Base-by-base conservation (phyloP, 2,113 vertebrate species). In the Pygoscelis adeliae region DNA sequence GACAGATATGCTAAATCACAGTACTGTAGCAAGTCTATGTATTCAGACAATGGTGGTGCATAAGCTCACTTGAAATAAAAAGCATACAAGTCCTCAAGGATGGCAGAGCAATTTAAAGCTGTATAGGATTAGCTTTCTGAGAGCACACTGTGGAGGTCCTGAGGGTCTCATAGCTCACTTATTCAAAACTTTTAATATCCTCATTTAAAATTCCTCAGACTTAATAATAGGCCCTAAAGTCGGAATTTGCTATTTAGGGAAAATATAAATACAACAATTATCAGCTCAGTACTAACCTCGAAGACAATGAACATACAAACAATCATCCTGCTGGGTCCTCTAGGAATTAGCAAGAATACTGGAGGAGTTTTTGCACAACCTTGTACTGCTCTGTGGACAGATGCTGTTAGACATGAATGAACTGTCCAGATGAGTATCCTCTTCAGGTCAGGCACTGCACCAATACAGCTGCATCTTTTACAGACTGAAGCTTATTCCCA, bases 191-290 rank as follows among this genome's bases (percentile, higher is more conserved):
- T 96, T 72, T 92, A 96, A 96, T 87, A 80, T 52, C 85, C 79
- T 97, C 59, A 93, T 97, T 98, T 96, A 85, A 94, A 96, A 94
- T 97, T 96, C 46, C 22, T 78, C 85, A 91, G 40, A 91, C 26
- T 87, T 92, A 97, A 91, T 96, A 97, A 70, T 74, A 90, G 74
- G 32, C 59, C 40, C 58, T 93, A 63, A 83, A 70, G 65, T 88
- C 52, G 63, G 34, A 81, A 84, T 94, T 86, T 89, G 15, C 63
- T 90, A 78, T 95, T 91, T 92, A 93, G 58, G 88, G 62, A 96
- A 97, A 91, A 90, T 93, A 95, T 87, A 97, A 97, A 96, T 91
- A 96, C 79, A 84, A 79, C 86, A 80, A 73, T 65, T 93, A 89
- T 40, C 42, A 69, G 36, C 42, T 87, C 59, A 62, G 25, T 91